Percentiles rank a stretch among this genome's conserved stretches.
Conservation (phyloP, 2,113 vertebrate genomes). For the Aegithalos caudatus region DNA sequence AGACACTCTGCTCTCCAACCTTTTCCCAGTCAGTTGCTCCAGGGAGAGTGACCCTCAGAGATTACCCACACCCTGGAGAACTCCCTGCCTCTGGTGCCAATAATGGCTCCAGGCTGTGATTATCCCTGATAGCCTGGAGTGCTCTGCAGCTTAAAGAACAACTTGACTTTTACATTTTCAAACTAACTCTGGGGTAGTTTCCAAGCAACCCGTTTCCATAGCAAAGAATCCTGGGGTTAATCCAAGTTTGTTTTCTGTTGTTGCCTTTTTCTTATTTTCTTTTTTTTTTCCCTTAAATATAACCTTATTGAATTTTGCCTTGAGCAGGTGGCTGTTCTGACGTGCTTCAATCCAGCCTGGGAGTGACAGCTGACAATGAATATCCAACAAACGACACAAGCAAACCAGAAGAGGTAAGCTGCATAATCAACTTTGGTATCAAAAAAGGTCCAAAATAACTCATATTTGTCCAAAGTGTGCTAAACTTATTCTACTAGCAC, state of each 20-base stretch:
- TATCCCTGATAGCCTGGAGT: constrained; percentile 49
- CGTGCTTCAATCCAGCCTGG: neutral
- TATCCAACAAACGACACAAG: neutral
- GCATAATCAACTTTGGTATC: neutral
- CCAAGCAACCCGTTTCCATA: constrained; percentile 82
- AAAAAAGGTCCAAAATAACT: neutral
- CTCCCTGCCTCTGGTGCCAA: constrained; percentile 7
- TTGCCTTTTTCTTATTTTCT: neutral
- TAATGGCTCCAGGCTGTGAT: constrained; percentile 26
- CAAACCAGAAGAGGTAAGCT: neutral
- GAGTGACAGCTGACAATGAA: constrained; percentile 29
- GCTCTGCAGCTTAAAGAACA: constrained; percentile 64
- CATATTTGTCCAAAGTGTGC: neutral
- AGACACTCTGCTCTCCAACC: neutral
- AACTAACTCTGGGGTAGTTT: constrained; percentile 71
- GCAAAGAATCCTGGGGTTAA: constrained; percentile 76
- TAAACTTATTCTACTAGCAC: neutral
- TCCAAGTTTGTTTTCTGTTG: constrained; percentile 43
- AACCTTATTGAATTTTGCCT: constrained; percentile 64
- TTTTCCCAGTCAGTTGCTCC: neutral
- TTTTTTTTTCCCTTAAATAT: constrained; percentile 43
- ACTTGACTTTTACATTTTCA: constrained; percentile 71
- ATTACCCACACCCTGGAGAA: constrained; percentile 15
- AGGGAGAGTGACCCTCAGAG: constrained; percentile 3
- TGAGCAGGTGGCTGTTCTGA: constrained; percentile 50